A percentile compares a stretch with the other conserved stretches of the same genome.
These are phyloP conservation scores for Solea senegalensis DNA, from an alignment of 2,113 vertebrate genomes.

Conservation along the genomic window DNA sequence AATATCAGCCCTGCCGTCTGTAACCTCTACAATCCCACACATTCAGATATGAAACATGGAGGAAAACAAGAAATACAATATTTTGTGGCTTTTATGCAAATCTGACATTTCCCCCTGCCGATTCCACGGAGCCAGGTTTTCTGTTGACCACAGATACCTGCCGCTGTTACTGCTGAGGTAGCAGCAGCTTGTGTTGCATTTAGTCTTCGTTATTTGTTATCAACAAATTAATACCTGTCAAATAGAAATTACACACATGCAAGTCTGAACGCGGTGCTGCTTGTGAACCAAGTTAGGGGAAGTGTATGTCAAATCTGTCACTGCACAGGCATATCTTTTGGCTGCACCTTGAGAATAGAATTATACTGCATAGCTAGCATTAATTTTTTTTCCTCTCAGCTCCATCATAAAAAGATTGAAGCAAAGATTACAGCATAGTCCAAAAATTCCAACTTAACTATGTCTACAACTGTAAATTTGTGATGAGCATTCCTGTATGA, in stretches of 20 bases:
- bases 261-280: constrained; percentile 44
- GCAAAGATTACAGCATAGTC: not conserved
- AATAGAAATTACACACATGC: constrained; percentile 54
- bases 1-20: constrained; percentile 54
- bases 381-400: constrained; percentile 23
- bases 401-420: constrained; percentile 21
- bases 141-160: constrained; percentile 72
- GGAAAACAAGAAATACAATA: constrained; percentile 72
- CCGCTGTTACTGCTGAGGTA: constrained; percentile 59
- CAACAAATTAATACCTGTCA: constrained; percentile 62
- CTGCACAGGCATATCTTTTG: constrained; percentile 35
- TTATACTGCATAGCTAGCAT: constrained; percentile 19
- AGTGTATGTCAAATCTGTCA: constrained; percentile 29
- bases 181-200: constrained; percentile 52
- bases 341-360: constrained; percentile 41
- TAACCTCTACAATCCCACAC: constrained; percentile 35
- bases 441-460: not conserved
- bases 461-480: not conserved
- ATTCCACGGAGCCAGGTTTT: constrained; percentile 48
- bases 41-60: constrained; percentile 54
- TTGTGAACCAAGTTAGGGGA: constrained; percentile 28
- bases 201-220: constrained; percentile 64
- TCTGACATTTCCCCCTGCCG: constrained; percentile 72
- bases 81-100: constrained; percentile 76
- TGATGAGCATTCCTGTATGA: not conserved